Base-by-base conservation (phyloP, 2,113 vertebrate species). In the Ophthalmolycus amberensis region DNA sequence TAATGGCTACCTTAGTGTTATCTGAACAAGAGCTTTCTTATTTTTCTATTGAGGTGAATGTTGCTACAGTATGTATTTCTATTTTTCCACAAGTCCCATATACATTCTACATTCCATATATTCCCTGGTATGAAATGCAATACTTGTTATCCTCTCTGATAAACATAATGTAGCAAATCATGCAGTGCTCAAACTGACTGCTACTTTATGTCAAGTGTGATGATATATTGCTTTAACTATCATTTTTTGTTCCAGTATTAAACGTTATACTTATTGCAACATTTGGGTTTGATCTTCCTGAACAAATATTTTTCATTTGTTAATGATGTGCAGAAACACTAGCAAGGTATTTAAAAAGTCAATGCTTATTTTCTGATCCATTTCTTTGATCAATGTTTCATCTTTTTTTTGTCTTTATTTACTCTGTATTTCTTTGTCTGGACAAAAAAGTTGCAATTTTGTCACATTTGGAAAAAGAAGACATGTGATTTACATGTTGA, bases 141-240 rank as follows among this genome's bases (percentile, higher is more conserved):
- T 95, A 94, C 84, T 80, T 86, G 79, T 85, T 81, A 85, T 92
- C 77, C 82, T 90, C 85, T 88, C 85, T 84, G 87, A 93, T 85
- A 73, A 90, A 92, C 84, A 90, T 93, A 83, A 95, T 95, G 94
- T 95, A 95, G 95, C 94, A 93, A 79, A 90, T 79, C 59, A 79
- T 40, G 52, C 82, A 89, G 76, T 90, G 79, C 74, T 81, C 66
- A 79, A 80, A 87, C 86, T 88, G 88, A 89, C 89, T 85, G 94
- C 92, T 93, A 93, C 90, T 84, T 71, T 89, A 80, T 91, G 85
- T 91, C 89, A 88, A 89, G 88, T 91, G 85, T 87, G 83, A 91
- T 83, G 78, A 84, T 90, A 84, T 91, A 87, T 93, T 90, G 90
- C 90, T 88, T 84, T 82, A 79, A 82, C 69, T 71, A 85, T 84